Evolutionary conservation across 1,140 invertebrate species (phyloP).

Genomic region (Aporrectodea caliginosa): DNA sequence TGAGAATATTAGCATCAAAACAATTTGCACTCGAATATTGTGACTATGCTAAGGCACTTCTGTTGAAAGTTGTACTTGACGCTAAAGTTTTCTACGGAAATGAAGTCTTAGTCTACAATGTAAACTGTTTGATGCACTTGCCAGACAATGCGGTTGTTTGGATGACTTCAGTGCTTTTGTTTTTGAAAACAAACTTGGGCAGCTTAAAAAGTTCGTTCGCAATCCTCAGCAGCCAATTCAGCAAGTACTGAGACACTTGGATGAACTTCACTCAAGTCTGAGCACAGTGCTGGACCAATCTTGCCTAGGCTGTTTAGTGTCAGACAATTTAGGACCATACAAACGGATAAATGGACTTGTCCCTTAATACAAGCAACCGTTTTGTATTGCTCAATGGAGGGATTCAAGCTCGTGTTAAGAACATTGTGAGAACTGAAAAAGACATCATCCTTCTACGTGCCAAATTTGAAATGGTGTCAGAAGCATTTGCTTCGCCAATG

Average conservation of each 20-base stretch:
- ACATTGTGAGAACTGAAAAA: too few species aligned
- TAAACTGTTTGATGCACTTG: conserved; percentile 53
- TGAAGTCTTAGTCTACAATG: conserved; percentile 50
- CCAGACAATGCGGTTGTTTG: conserved; percentile 53
- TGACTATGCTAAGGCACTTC: conserved; percentile 42
- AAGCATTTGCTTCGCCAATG: too few species aligned
- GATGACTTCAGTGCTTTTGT: conserved; percentile 53
- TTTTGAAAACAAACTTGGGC: conserved; percentile 56
- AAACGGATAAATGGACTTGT: too few species aligned
- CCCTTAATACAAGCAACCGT: too few species aligned
- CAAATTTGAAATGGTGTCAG: too few species aligned
- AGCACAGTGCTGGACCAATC: too few species aligned
- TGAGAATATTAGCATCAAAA: conserved; percentile 43
- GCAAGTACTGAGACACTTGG: neutral
- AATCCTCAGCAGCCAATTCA: conserved; percentile 34
- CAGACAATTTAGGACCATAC: too few species aligned
- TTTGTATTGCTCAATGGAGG: too few species aligned
- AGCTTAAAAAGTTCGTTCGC: conserved; percentile 47
- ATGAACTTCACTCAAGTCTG: too few species aligned
- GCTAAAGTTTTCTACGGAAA: conserved; percentile 41
- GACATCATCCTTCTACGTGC: too few species aligned
- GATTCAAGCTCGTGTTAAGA: too few species aligned
- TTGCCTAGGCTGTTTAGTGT: too few species aligned
- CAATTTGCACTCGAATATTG: conserved; percentile 29
- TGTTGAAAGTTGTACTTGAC: conserved; percentile 46